Base-by-base conservation (phyloP, 2,113 vertebrate species). In the Drymodes brunneopygia region DNA sequence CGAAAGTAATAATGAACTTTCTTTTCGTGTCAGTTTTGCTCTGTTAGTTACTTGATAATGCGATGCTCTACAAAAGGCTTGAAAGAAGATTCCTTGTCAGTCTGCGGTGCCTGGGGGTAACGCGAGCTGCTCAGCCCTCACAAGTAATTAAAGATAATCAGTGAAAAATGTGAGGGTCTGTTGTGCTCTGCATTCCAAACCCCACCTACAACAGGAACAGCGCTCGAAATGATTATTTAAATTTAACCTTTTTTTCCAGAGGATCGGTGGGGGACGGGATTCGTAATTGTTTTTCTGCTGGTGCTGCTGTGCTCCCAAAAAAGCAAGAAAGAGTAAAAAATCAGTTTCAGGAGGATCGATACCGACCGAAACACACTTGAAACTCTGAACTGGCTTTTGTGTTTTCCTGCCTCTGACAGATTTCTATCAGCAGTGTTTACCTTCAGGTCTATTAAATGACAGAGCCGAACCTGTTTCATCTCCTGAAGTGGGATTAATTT, bases 61-160 rank as follows among this genome's bases (percentile, higher is more conserved):
- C 24, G 92, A 95, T 92, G 95, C 97, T 80, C 97, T 95, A 96
- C 95, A 97, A 97, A 96, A 48, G 95, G 94, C 97, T 97, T 96
- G 86, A 95, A 96, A 97, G 96, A 97, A 96, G 97, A 97, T 96
- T 98, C 96, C 97, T 96, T 86, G 97, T 97, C 97, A 97, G 97
- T 88, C 96, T 90, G 36, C 60, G 40, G 86, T 53, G 97, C 97
- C 98, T 45, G 60, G 48, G 97, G 97, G 97, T 44, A 90, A 94
- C 8, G 79, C 75, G 92, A 93, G 97, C 96, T 92, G 78, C 94
- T 97, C 94, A 97, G 97, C 96, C 94, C 97, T 97, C 97, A 73
- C 81, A 94, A 98, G 98, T 97, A 98, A 98, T 98, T 98, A 98
- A 98, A 98, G 97, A 98, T 97, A 98, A 98, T 98, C 98, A 98